phyloP scores from a whole-genome alignment of 1,140 invertebrate species.

The honey bee (Apis mellifera) region Amel_HAv3.1 CM009933.2:8926001-8926500 shows the following conservation, averaged over 20 bases:
- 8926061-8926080: not conserved
- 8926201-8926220: not conserved
- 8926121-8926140: constrained; percentile 27
- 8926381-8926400: constrained; percentile 37
- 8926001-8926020: not conserved
- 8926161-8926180: constrained; percentile 18
- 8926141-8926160: constrained; percentile 30
- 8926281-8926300: constrained; percentile 30
- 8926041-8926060: not conserved
- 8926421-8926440: not conserved
- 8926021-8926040: constrained; percentile 25
- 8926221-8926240: constrained; percentile 14
- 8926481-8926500: constrained; percentile 17
- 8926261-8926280: constrained; percentile 40
- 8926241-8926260: constrained; percentile 19
- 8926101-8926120: constrained; percentile 16
- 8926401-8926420: constrained; percentile 26
- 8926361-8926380: constrained; percentile 19
- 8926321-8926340: constrained; percentile 11
- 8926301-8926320: not conserved
- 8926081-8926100: too few relatives aligned
- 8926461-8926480: constrained; percentile 39
- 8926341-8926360: not conserved
- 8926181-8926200: constrained; percentile 32
- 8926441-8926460: not conserved